Percentiles rank a stretch among this genome's conserved stretches.
These are phyloP conservation scores for Megaustenia siamemsis DNA, from an alignment of 2,888 invertebrate genomes.

Conservation along the genomic window DNA sequence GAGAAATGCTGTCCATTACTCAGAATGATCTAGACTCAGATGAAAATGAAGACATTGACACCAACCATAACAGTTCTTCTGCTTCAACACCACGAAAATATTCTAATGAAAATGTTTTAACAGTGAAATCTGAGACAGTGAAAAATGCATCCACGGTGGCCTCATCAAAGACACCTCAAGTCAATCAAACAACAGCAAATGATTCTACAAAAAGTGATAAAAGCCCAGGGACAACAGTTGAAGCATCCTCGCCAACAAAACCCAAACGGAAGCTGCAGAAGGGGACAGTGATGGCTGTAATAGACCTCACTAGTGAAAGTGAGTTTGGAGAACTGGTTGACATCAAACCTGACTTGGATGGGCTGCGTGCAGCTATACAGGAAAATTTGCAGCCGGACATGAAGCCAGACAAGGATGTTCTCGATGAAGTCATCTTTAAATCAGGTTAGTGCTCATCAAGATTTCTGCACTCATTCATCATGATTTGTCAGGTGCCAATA, in stretches of 20 bases:
- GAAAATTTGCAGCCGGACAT: neutral
- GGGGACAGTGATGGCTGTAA: conserved; percentile 30
- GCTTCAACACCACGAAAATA: neutral
- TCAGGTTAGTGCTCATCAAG: neutral
- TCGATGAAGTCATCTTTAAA: conserved; percentile 17
- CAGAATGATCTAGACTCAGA: conserved; percentile 50
- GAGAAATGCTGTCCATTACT: conserved; percentile 62
- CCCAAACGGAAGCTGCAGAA: conserved; percentile 3
- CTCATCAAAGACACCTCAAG: neutral
- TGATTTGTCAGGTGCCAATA: no score
- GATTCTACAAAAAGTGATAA: neutral
- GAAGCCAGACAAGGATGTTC: conserved; percentile 29
- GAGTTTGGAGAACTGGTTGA: conserved; percentile 41
- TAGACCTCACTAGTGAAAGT: conserved; percentile 42
- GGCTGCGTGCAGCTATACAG: neutral
- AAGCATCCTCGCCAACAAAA: conserved; percentile 29
- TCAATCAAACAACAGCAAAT: neutral
- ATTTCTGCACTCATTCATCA: no score
- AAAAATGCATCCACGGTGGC: neutral
- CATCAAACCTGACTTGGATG: conserved; percentile 44
- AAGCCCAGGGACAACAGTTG: neutral
- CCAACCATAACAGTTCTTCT: neutral
- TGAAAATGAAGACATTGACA: neutral
- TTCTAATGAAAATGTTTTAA: neutral
- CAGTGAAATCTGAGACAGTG: neutral